A percentile compares a stretch with the other conserved stretches of the same genome.
Evolutionary conservation across 2,888 invertebrate species (phyloP).

Genomic region (Drosophila neotestacea): DNA sequence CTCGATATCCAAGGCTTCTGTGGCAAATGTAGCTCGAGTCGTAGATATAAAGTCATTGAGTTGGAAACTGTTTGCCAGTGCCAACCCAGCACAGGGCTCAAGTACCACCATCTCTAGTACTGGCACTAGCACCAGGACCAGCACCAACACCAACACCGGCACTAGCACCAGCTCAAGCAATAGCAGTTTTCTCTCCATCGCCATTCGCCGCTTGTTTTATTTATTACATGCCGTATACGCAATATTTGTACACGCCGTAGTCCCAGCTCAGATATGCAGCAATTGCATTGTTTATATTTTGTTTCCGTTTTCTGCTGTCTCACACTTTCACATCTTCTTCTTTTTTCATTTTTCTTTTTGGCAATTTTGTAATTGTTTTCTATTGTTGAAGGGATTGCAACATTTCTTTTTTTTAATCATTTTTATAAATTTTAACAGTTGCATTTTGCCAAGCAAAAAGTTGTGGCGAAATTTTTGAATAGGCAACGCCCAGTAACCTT

Average conservation of each 20-base stretch:
- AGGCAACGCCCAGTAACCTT: slow-evolving; percentile 65
- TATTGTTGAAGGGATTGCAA: slow-evolving; percentile 68
- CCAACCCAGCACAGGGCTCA: slow-evolving; percentile 64
- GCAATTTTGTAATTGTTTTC: slow-evolving; percentile 69
- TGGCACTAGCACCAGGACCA: background rate
- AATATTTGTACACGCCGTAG: slow-evolving; percentile 56
- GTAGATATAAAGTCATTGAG: slow-evolving; percentile 77
- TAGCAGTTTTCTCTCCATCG: slow-evolving; percentile 44
- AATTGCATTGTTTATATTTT: slow-evolving; percentile 65
- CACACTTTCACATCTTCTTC: slow-evolving; percentile 9
- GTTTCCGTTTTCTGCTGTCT: slow-evolving; percentile 28
- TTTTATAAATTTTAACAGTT: slow-evolving; percentile 64
- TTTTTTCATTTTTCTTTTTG: slow-evolving; percentile 41
- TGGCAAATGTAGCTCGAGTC: slow-evolving; percentile 69
- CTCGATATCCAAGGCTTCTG: slow-evolving; percentile 74
- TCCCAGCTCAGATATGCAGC: slow-evolving; percentile 56
- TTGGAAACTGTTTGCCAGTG: slow-evolving; percentile 74
- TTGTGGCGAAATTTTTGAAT: slow-evolving; percentile 40
- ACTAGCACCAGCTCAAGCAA: slow-evolving; percentile 1
- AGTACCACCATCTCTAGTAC: slow-evolving; percentile 38
- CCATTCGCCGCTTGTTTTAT: slow-evolving; percentile 60
- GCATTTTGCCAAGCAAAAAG: slow-evolving; percentile 41
- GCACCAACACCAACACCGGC: slow-evolving; percentile 7
- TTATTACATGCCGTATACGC: slow-evolving; percentile 78
- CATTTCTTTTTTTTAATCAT: slow-evolving; percentile 81